Conservation (phyloP, 2,797 vertebrate genomes). For the Manis crassicaudata region DNA sequence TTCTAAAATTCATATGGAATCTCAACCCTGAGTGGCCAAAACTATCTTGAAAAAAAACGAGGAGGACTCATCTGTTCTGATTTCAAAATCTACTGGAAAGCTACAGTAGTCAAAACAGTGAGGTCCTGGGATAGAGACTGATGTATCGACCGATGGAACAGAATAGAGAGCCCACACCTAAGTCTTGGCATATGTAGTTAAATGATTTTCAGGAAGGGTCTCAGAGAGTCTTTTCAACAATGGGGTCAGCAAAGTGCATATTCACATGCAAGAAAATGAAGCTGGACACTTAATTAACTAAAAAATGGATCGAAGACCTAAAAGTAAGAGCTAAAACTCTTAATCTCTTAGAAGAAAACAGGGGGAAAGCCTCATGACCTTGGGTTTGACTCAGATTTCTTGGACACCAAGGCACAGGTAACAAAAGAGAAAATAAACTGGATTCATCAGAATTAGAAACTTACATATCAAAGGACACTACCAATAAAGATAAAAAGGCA, state of each 20-base stretch:
- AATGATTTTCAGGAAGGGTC: neutral
- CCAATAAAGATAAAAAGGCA: neutral
- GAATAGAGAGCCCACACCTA: neutral
- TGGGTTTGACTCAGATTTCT: neutral
- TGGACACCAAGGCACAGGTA: neutral
- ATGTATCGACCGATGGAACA: neutral
- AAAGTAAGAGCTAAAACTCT: neutral
- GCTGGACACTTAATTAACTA: neutral
- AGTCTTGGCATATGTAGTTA: neutral
- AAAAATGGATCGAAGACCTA: slow-evolving; percentile 8
- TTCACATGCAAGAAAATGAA: neutral
- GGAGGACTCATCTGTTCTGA: neutral
- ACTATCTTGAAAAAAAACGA: neutral
- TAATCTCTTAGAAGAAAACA: neutral
- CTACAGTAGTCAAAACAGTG: neutral
- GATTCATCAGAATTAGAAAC: neutral
- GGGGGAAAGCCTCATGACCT: neutral
- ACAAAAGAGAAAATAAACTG: neutral
- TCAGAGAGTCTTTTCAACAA: neutral
- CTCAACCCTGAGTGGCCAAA: neutral
- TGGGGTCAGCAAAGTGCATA: neutral
- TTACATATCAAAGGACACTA: neutral
- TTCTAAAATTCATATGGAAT: neutral
- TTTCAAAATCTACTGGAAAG: neutral
- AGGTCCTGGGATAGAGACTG: neutral